phyloP scores from a whole-genome alignment of 2,888 invertebrate species.

The Gastrophysa polygoni region DNA sequence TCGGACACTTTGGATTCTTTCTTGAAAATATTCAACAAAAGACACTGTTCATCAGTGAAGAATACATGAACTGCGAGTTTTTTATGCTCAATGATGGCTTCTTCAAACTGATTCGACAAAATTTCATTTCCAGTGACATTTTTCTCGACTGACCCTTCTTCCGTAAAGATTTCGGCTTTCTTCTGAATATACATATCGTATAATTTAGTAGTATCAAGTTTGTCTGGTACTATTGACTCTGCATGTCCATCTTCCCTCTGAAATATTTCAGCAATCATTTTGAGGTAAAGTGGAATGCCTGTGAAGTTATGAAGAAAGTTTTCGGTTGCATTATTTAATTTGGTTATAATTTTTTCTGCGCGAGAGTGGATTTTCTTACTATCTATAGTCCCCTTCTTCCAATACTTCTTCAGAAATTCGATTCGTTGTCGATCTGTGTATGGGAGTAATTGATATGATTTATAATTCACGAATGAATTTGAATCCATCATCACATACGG shows the following conservation, averaged over 20 bases:
- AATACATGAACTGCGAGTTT: not conserved
- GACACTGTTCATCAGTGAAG: not conserved
- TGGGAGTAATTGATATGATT: constrained; percentile 9
- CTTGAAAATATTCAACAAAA: not conserved
- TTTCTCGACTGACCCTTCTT: not conserved
- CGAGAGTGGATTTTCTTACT: not conserved
- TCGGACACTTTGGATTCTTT: not conserved
- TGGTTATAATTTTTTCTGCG: constrained; percentile 1
- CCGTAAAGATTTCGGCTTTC: constrained; percentile 9
- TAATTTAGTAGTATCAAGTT: constrained; percentile 6
- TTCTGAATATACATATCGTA: constrained; percentile 15
- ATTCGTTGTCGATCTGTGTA: constrained; percentile 9
- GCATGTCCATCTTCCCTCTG: not conserved
- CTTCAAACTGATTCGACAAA: not conserved
- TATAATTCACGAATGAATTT: not conserved
- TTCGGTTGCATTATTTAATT: not conserved
- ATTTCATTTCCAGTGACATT: not conserved
- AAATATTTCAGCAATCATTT: constrained; percentile 21
- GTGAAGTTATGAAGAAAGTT: not conserved
- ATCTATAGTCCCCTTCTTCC: not conserved
- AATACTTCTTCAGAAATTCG: constrained; percentile 17
- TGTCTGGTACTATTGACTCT: not conserved
- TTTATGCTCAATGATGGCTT: not conserved
- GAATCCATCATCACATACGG: constrained; percentile 9
- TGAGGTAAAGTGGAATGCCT: constrained; percentile 18